Evolutionary conservation across 2,888 invertebrate genomes (phyloP), one percentile per base, ranked within the genome.

Genomic region (Teinopalpus imperialis): DNA sequence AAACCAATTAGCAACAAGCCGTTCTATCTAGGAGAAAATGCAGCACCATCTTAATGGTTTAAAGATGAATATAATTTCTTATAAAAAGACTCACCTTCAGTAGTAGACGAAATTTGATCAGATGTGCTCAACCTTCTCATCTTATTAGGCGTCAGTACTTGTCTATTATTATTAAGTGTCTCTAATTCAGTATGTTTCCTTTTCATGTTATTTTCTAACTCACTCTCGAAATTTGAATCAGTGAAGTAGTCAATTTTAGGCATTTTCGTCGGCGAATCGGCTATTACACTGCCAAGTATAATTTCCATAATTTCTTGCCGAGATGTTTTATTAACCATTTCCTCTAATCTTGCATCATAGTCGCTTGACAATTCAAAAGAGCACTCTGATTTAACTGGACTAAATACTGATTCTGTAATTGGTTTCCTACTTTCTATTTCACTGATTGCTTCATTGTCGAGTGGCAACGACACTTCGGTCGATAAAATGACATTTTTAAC

Each of bases 281-380:
- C 52, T 36, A 71, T 52, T 7, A 64, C 61, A 18, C 66, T 76
- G n/a, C 89, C 89, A 9, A 90, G 73, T 52, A 90, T 90, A 7
- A 90, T 89, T 43, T 90, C 88, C 85, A 90, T 80, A 1, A 90
- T 83, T 65, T 90, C 75, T 57, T 85, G 78, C 6, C 85, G 61
- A 0, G 89, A 87, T 9, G 88, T 81, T 32, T 76, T 83, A 10
- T 78, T 82, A 0, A 89, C 79, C 77, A 81, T 85, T 40, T 89
- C 86, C 56, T 86, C 74, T 43, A 89, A 68, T 60, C 78, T 85
- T 1, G 81, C 72, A 57, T 83, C 80, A 42, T 87, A 88, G 62
- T 89, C 88, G 43, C 73, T 82, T 0, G 78, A 76, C 1, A 88
- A 36, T 37, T 88, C 88, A 18, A 87, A 86, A 0, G 87, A 87